phyloP scores from a whole-genome alignment of 2,888 invertebrate genomes.

The Caenorhabditis sp. region DNA sequence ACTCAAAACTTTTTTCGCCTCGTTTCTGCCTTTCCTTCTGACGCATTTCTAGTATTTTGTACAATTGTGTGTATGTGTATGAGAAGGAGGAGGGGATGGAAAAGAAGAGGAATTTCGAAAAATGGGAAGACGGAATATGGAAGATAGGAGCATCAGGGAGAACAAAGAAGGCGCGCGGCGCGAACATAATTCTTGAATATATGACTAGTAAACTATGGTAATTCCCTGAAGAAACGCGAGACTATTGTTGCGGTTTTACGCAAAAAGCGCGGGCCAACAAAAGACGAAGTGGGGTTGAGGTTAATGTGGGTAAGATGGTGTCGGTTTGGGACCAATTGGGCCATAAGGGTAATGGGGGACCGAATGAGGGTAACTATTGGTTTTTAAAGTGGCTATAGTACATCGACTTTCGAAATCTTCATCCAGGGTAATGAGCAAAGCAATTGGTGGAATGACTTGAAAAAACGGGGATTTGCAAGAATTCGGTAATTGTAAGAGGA shows the following conservation, averaged over 20 bases:
- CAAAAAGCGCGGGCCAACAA: neutral
- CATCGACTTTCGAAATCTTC: too few species aligned
- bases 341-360: neutral
- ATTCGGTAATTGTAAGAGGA: too few species aligned
- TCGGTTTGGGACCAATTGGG: neutral
- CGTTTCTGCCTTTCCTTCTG: slow-evolving; percentile 3
- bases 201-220: slow-evolving; percentile 47
- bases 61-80: slow-evolving; percentile 26
- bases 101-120: slow-evolving; percentile 9
- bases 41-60: slow-evolving; percentile 28
- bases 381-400: too few species aligned
- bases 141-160: neutral
- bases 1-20: slow-evolving; percentile 25
- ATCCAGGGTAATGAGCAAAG: too few species aligned
- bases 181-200: slow-evolving; percentile 46
- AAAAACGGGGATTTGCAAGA: too few species aligned
- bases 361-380: too few species aligned
- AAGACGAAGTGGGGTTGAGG: neutral
- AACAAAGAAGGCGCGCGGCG: slow-evolving; percentile 26
- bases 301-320: slow-evolving; percentile 18
- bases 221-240: slow-evolving; percentile 34
- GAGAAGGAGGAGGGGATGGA: neutral
- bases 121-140: slow-evolving; percentile 7
- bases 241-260: slow-evolving; percentile 33
- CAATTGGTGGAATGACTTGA: too few species aligned